Evolutionary conservation across 1,140 invertebrate genomes (phyloP), one percentile per base, ranked within the genome.

Genomic region (Cydia amplana): DNA sequence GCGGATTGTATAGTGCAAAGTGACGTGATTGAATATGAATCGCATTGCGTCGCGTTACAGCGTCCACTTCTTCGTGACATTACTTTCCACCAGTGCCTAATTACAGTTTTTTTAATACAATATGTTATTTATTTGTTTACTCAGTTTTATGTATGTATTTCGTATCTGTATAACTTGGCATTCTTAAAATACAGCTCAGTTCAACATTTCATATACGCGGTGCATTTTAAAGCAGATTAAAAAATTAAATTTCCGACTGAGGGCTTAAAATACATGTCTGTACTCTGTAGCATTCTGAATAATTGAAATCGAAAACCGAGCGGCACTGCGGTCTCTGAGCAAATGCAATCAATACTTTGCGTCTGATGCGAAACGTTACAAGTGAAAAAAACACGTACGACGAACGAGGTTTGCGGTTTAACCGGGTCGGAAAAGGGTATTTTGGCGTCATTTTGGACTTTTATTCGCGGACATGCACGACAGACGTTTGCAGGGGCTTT

Each of bases 331-430:
- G 84, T 85, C 81, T 77, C 78, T 81, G 80, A 73, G 79, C 78
- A 75, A 82, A 86, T 84, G 79, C 85, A 88, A 89, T 89, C 87
- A 86, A 91, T 91, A 91, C 80, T 84, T 85, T 87, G 81, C 83
- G 85, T 83, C 78, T 76, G 65, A 36, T 65, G 64, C 64, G 16
- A 67, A 67, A 67, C n/a, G 65, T 40, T 70, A 18, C 16, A 70
- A 70, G 65, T 43, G 28, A 36, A 70, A 70, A 70, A 70, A 70
- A 60, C 18, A 60, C 20, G 55, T 70, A 36, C 65, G 32, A 60
- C 20, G 55, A 60, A 23, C 20, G n/a, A 14, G 23, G 20, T 64
- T 28, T 67, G 64, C 12, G 64, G 55, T 60, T 60, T 20, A 23
- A 60, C 55, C n/a, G 55, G 55, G 55, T 23, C 55, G 55, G 55